Evolutionary conservation across 2,113 vertebrate genomes (phyloP).

Genomic region (Cavia porcellus): DNA sequence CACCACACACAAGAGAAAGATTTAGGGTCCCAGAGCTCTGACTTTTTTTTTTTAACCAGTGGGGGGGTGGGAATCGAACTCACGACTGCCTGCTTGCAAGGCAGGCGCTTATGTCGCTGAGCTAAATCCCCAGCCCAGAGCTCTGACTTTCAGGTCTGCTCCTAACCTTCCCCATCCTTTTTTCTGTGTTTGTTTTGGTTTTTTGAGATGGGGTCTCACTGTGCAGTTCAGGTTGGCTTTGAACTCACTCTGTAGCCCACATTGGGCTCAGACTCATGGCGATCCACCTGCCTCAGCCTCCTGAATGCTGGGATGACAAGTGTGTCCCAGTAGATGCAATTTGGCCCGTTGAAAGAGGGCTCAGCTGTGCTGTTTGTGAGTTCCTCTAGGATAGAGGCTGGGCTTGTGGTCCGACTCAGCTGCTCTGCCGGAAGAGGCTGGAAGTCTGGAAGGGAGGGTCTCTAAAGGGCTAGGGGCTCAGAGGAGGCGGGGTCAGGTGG

Average conservation of each 20-base stretch:
- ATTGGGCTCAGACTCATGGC: too few species aligned
- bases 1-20: neutral
- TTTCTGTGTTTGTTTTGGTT: neutral
- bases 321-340: neutral
- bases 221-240: neutral
- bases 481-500: neutral
- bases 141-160: neutral
- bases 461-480: neutral
- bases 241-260: neutral
- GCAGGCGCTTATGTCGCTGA: too few species aligned
- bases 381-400: neutral
- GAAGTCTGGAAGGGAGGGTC: neutral
- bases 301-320: neutral
- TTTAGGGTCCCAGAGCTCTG: neutral
- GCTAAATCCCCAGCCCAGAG: neutral
- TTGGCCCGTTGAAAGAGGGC: neutral
- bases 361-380: neutral
- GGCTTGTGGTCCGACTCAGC: slow-evolving; percentile 5
- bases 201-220: too few species aligned
- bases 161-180: neutral
- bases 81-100: too few species aligned
- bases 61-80: too few species aligned
- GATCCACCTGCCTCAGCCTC: neutral
- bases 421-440: neutral
- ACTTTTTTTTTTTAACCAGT: neutral